A percentile compares a stretch with the other conserved stretches of the same genome.
phyloP scores from a whole-genome alignment of 1,140 invertebrate genomes.

The Nephotettix cincticeps region DNA sequence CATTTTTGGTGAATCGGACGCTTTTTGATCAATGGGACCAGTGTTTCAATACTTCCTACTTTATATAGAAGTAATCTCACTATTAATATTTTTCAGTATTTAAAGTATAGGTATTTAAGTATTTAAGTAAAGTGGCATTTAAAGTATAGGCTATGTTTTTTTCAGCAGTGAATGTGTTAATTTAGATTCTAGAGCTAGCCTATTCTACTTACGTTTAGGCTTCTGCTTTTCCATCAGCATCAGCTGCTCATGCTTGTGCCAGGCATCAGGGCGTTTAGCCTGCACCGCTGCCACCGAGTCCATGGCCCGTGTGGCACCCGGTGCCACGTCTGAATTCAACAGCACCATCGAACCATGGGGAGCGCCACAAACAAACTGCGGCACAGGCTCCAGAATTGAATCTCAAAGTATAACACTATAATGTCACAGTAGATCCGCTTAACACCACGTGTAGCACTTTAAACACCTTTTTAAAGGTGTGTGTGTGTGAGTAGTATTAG shows the following conservation, averaged over 20 bases:
- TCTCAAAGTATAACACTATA: constrained; percentile 14
- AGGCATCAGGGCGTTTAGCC: constrained; percentile 47
- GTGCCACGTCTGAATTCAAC: constrained; percentile 39
- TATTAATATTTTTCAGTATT: too few species aligned
- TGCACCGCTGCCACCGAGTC: constrained; percentile 41
- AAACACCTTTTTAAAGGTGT: too few species aligned
- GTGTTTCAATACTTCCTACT: too few species aligned
- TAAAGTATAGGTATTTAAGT: too few species aligned
- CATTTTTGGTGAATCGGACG: too few species aligned
- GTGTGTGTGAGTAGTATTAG: too few species aligned
- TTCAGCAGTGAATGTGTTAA: too few species aligned
- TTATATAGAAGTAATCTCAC: too few species aligned
- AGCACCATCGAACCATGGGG: constrained; percentile 43
- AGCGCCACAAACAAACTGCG: constrained; percentile 34
- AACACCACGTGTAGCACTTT: background rate
- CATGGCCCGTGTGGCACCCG: constrained; percentile 39
- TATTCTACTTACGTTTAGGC: constrained; percentile 62
- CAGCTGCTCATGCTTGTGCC: constrained; percentile 68
- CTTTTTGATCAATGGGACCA: too few species aligned
- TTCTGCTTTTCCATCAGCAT: constrained; percentile 71
- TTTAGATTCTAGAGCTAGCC: too few species aligned
- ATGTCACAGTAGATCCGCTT: constrained; percentile 27
- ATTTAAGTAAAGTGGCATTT: too few species aligned
- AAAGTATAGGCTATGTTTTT: too few species aligned
- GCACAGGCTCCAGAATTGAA: constrained; percentile 39